Percentiles rank a stretch among this genome's conserved stretches.
Evolutionary conservation across 2,113 vertebrate genomes (phyloP).

Genomic region (Rhizomys pruinosus): DNA sequence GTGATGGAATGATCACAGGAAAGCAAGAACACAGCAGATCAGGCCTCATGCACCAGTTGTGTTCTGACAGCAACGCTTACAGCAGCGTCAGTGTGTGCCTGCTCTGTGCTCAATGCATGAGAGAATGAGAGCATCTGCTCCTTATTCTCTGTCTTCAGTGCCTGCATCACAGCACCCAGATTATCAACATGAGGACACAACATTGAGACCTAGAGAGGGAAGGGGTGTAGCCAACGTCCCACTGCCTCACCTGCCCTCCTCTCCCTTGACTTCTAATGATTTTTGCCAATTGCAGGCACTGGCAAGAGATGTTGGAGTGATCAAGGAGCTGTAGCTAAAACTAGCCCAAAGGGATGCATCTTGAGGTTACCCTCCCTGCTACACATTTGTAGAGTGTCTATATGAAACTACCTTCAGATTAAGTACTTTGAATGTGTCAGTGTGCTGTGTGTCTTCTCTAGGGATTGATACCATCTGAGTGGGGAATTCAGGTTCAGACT

Average conservation of each 20-base stretch:
- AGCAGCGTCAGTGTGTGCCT: fast-evolving
- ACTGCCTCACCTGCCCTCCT: too few species aligned
- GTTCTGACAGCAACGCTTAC: neutral
- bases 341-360: neutral
- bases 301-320: neutral
- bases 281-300: neutral
- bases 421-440: neutral
- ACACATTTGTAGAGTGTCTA: neutral
- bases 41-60: neutral
- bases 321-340: neutral
- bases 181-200: neutral
- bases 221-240: neutral
- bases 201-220: neutral
- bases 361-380: neutral
- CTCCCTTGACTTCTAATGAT: neutral
- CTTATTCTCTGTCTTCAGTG: neutral
- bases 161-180: neutral
- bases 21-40: neutral
- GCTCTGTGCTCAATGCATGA: neutral
- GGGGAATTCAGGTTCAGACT: neutral
- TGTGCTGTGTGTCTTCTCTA: neutral
- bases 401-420: neutral
- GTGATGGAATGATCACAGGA: fast-evolving
- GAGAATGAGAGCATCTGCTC: too few species aligned
- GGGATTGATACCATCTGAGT: neutral